Conservation (phyloP, 2,797 vertebrate species). For the Eurystomus glaucurus region DNA sequence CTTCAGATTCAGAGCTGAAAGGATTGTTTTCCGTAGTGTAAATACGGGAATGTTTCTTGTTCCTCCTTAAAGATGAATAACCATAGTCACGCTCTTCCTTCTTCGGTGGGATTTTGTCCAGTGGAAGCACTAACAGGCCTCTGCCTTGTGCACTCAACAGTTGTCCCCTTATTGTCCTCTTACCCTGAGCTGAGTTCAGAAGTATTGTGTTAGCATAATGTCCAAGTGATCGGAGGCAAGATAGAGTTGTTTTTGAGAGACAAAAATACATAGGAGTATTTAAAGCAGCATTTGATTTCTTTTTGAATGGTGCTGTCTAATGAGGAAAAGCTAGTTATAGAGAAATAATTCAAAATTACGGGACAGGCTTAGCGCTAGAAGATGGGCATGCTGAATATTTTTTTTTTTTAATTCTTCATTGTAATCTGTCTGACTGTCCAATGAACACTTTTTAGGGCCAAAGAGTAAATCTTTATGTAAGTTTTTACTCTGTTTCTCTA, state of each 20-base stretch:
- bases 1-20: neutral
- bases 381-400: neutral
- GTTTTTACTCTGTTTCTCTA: neutral
- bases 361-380: accelerated
- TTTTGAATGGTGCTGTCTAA: neutral
- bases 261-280: neutral
- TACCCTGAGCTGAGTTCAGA: neutral
- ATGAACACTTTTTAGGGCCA: neutral
- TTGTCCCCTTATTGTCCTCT: neutral
- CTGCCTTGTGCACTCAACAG: neutral
- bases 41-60: neutral
- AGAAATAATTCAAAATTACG: neutral
- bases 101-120: neutral
- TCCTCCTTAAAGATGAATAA: neutral
- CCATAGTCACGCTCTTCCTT: neutral
- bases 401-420: neutral
- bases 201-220: neutral
- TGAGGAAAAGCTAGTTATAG: neutral
- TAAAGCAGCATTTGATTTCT: neutral
- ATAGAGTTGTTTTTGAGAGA: neutral
- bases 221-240: neutral
- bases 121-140: neutral
- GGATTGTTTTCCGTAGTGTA: neutral
- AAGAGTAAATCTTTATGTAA: neutral
- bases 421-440: neutral